Evolutionary conservation across 2,113 vertebrate species (phyloP), one percentile per base, ranked within the genome.

Genomic region (Prochilodus magdalenae): DNA sequence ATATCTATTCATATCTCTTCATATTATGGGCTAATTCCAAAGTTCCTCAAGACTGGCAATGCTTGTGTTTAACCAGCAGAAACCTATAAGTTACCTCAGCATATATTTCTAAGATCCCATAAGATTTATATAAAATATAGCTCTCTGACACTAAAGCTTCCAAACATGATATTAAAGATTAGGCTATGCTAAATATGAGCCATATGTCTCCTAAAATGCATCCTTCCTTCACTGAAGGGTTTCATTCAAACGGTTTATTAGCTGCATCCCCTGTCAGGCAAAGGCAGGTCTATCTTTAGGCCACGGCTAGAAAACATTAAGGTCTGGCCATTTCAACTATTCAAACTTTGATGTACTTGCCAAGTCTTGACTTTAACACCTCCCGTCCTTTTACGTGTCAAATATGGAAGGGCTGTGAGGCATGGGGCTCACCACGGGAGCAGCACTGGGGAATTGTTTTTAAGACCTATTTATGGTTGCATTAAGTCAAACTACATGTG

Each of bases 1-100:
- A 24, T 72, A 72, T 27, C 1, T 60, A 60, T 26, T 24, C 8
- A 12, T 60, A 60, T 24, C 53, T 20, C 13, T 11, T 78, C 26
- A 79, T 70, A 59, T 67, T 36, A 29, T n/a, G 66, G n/a, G 8
- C 33, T 69, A 70, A 70, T 24, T 70, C 22, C 20, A 70, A n/a
- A 22, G 65, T 36, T 36, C 16, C 30, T 67, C 18, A 33, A 10
- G 18, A 20, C 11, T 13, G 29, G 30, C 16, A 29, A 22, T 33
- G 65, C 30, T 66, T 4, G 6, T 33, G 18, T 33, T 55, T 22
- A 57, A 6, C 3, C 20, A 5, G 20, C 29, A 66, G 44, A 55
- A 49, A 29, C 62, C 18, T 55, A 67, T 24, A 53, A 33, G 53
- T 67, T 24, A 55, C 40, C 44, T 27, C 10, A 6, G 18, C 2